Evolutionary conservation across 2,113 vertebrate genomes (phyloP), one percentile per base, ranked within the genome.

Genomic region (Epinephelus lanceolatus): DNA sequence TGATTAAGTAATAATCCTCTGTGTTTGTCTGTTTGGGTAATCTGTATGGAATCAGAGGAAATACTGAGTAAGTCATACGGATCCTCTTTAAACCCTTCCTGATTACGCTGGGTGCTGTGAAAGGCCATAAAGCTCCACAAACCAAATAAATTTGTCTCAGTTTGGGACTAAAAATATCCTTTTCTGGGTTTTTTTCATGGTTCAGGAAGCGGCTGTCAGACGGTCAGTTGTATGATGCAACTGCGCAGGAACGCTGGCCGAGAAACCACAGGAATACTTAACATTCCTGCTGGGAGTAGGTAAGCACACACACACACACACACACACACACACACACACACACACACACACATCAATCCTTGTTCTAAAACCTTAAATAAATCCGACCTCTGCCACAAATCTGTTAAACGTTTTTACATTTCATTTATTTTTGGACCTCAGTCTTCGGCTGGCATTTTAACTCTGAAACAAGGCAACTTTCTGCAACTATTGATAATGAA

Each of bases 141-240:
- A 71, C 33, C 65, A 83, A 85, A 76, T 52, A 23, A 25, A 81
- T 51, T 63, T 19, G 60, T 76, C 76, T 92, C 56, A 19, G 21
- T 87, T 76, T 62, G 70, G 76, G 55, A 49, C 85, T 89, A 88
- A 91, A 91, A 91, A 92, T 89, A 92, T 71, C 85, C 71, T 67
- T 60, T 81, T 81, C 40, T 73, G 83, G 27, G 14, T 73, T 87
- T 90, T 90, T 70, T 84, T 86, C 63, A 69, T 19, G 80, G 21
- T 77, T 81, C 74, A 87, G 81, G 88, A 89, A 86, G 71, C 49
- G 47, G 57, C 68, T 71, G 87, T 85, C 83, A 82, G 79, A 52
- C 57, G 23, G 53, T 83, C 62, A 79, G 73, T 74, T 42, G 51
- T 60, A 68, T 93, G 88, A 90, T 17, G 76, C 27, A 74, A 72